These are phyloP conservation scores for Zaprionus camerounensis DNA, from an alignment of 1,140 invertebrate species.

Conservation along the genomic window DNA sequence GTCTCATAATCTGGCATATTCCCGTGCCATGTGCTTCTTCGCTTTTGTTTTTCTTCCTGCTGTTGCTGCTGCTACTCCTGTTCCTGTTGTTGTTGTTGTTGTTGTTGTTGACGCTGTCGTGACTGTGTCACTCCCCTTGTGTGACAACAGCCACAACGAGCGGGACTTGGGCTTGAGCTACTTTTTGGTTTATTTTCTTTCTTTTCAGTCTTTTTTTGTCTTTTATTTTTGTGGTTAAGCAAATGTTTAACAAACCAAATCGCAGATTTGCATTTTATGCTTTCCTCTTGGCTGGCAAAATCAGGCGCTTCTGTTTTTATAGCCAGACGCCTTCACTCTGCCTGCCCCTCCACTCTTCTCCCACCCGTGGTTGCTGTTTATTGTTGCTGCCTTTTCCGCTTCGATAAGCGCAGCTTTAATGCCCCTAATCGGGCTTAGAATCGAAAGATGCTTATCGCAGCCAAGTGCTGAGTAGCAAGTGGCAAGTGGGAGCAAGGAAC, in stretches of 20 bases:
- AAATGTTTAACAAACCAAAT: constrained; percentile 82
- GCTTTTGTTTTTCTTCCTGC: constrained; percentile 48
- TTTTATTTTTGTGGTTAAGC: constrained; percentile 78
- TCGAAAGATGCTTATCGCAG: constrained; percentile 54
- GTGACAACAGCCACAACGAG: constrained; percentile 39
- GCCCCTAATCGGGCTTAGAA: constrained; percentile 75
- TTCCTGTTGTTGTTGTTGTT: constrained; percentile 1
- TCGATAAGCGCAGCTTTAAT: constrained; percentile 71
- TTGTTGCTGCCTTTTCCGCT: constrained; percentile 53
- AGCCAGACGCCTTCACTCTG: constrained; percentile 15
- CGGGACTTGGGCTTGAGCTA: constrained; percentile 41
- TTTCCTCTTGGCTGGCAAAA: constrained; percentile 44
- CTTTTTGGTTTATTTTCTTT: constrained; percentile 43
- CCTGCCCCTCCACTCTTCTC: not conserved
- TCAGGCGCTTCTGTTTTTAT: constrained; percentile 33
- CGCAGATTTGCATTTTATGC: constrained; percentile 79
- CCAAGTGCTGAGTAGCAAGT: constrained; percentile 17
- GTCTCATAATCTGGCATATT: constrained; percentile 77
- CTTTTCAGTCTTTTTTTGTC: constrained; percentile 52
- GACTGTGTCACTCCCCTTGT: constrained; percentile 59
- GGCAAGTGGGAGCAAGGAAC: constrained; percentile 5
- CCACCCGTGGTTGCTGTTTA: constrained; percentile 18
- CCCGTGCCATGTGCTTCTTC: constrained; percentile 35
- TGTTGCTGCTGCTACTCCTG: not conserved
- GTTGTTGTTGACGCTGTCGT: constrained; percentile 38